Conservation (phyloP, 2,888 invertebrate species). For the Leuctra nigra region DNA sequence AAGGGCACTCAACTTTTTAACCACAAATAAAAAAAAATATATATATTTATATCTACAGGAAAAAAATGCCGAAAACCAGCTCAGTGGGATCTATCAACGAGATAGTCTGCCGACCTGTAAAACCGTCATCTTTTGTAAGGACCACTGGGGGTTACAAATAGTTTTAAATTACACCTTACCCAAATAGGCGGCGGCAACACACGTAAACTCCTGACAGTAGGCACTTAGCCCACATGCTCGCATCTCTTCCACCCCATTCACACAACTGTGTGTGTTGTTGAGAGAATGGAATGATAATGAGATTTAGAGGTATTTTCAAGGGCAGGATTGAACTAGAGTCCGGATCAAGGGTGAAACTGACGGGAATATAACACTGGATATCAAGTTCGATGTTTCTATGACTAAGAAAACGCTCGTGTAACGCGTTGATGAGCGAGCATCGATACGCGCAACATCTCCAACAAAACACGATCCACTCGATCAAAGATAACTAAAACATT, state of each 20-base stretch:
- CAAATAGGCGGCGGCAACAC: neutral
- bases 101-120: neutral
- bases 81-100: conserved; percentile 8
- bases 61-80: neutral
- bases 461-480: too few relatives aligned
- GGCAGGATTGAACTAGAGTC: too few relatives aligned
- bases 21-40: too few relatives aligned
- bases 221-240: conserved; percentile 9
- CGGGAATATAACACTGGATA: too few relatives aligned
- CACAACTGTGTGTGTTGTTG: conserved; percentile 6
- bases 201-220: conserved; percentile 1
- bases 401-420: too few relatives aligned
- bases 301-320: conserved; percentile 27
- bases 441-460: too few relatives aligned
- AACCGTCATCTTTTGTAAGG: neutral
- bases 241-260: conserved; percentile 12
- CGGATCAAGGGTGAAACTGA: conserved; percentile 17
- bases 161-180: conserved; percentile 7
- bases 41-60: too few relatives aligned
- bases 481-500: too few relatives aligned
- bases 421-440: too few relatives aligned
- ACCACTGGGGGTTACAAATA: neutral
- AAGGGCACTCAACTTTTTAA: too few relatives aligned
- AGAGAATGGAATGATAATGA: conserved; percentile 29
- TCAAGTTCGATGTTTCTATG: too few relatives aligned